Base-by-base conservation (phyloP, 2,888 invertebrate genomes). In the Leptinotarsa juncta region DNA sequence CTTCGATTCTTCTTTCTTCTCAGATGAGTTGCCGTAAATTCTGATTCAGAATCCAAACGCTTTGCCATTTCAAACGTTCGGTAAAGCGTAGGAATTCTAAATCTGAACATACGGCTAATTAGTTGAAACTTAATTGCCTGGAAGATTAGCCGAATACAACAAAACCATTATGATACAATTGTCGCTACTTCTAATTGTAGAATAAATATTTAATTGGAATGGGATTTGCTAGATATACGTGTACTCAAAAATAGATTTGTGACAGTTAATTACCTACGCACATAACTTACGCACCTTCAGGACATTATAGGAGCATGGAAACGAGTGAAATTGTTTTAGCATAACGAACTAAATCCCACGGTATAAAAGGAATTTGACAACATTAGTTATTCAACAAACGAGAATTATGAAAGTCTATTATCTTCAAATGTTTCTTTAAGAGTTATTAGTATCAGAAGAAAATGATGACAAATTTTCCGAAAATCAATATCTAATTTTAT, bases 11-110 rank as follows among this genome's bases (percentile, higher is more conserved):
- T 49, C 60, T 53, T 70, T 60, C 32, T 23, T 62, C 60, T 50
- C 62, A 66, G 76, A 53, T 72, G 72, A 68, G 53, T 81, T 87
- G 86, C 72, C 77, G 71, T 73, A 66, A 26, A 90, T 91, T 93
- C 90, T 88, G 95, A 95, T 95, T 95, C 94, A 95, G 95, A 95
- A 95, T 95, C 95, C 95, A 94, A 95, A 96, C 95, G 95, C 95
- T 95, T 96, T 96, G 94, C 95, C 95, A 91, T 90, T 88, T 88
- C 81, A 83, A 84, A 76, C 89, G 89, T 88, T 93, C 93, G 95
- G 95, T 95, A 95, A 96, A 95, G 95, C 95, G 95, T 95, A 95
- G 95, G 95, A 95, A 96, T 96, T 96, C 95, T 96, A 96, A 96
- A 95, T 90, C 94, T 89, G 91, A 93, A 90, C 89, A 87, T 86